Evolutionary conservation across 2,888 invertebrate genomes (phyloP).

Genomic region (Stegophylla sp.): DNA sequence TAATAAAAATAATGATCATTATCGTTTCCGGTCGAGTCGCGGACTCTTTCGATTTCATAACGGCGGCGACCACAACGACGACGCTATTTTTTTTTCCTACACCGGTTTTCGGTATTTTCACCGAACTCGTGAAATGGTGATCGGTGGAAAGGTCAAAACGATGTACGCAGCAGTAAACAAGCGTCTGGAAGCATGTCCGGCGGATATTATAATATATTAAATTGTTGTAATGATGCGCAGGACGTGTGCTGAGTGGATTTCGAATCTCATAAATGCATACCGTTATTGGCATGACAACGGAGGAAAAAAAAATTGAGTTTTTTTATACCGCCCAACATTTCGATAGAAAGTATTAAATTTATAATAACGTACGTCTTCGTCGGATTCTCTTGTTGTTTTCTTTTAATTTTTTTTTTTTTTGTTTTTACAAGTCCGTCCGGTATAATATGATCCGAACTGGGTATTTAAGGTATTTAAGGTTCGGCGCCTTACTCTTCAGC

Average conservation of each 20-base stretch:
- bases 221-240: neutral
- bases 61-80: neutral
- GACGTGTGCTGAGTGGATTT: conserved; percentile 12
- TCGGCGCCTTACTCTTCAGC: too few relatives aligned
- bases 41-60: conserved; percentile 40
- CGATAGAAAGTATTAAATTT: conserved; percentile 21
- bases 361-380: neutral
- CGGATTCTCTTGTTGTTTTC: too few relatives aligned
- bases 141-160: conserved; percentile 34
- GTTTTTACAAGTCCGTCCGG: neutral
- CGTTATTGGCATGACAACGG: too few relatives aligned
- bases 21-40: conserved; percentile 14
- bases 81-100: conserved; percentile 1
- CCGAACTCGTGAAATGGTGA: conserved; percentile 13
- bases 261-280: neutral
- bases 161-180: neutral
- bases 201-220: too few relatives aligned
- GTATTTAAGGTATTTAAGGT: too few relatives aligned
- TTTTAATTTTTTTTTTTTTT: neutral
- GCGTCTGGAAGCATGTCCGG: too few relatives aligned
- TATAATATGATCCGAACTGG: neutral
- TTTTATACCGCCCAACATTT: neutral
- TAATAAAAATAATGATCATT: neutral
- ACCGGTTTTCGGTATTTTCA: conserved; percentile 37
- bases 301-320: conserved; percentile 22